Evolutionary conservation across 1,140 invertebrate genomes (phyloP), one percentile per base, ranked within the genome.

Genomic region (Drosophila bifasciata): DNA sequence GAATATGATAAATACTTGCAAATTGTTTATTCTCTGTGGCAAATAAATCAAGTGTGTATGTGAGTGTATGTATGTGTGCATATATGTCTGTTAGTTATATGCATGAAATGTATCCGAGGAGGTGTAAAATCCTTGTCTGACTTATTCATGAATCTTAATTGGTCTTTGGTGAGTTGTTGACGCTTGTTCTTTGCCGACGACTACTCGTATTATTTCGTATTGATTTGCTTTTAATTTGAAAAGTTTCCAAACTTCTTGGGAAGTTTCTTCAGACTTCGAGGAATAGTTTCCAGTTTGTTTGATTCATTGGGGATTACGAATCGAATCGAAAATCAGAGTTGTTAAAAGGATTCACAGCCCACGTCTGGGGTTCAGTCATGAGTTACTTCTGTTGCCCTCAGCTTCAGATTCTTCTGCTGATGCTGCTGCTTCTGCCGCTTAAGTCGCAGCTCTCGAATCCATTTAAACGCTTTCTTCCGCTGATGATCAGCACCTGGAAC

Each of bases 1-100:
- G 52, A 80, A 80, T 79, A 50, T 57, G 56, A 71, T 80, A 80
- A 79, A 76, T 76, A 61, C 50, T 61, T 61, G 78, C 74, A 56
- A 81, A 68, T 66, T 74, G 74, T 77, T 81, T 77, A 68, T 62
- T 69, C 62, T 73, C 83, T 67, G 67, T 25, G 57, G 48, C 74
- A 79, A 59, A 70, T 70, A 70, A 70, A 70, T 70, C 67, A 70
- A 70, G 48, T 32, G 8, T 1, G 8, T 28, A n/a, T n/a, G n/a
- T n/a, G n/a, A n/a, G 25, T 28, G 28, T 32, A 9, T 32, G 28
- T 32, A 8, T 2, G 8, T 32, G 49, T 69, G 25, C 68, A 69
- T n/a, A n/a, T n/a, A n/a, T n/a, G n/a, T 58, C 39, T 43, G 13
- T 53, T 21, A 3, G 13, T 15, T 23, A 6, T 25, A 5, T 16